phyloP scores from a whole-genome alignment of 2,888 invertebrate genomes.

The Phytoseiulus persimilis region DNA sequence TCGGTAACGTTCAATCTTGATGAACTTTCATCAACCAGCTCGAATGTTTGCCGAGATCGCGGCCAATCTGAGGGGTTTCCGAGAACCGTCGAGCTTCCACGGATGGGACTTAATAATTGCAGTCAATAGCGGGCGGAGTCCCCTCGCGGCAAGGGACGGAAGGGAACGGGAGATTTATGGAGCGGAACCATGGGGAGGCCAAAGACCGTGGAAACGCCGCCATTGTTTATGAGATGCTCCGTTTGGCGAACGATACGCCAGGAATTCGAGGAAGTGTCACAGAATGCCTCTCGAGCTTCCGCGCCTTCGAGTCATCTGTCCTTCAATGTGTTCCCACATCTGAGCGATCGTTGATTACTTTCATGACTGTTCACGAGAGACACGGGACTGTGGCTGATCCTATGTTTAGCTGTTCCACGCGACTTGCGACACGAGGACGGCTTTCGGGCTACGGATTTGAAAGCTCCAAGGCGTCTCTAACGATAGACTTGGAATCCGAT shows the following conservation, averaged over 20 bases:
- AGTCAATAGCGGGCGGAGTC: background rate
- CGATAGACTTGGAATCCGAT: background rate
- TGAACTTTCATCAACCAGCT: background rate
- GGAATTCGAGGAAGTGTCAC: background rate
- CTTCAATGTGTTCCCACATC: background rate
- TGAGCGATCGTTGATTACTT: background rate
- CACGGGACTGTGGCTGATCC: background rate
- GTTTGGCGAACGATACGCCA: background rate
- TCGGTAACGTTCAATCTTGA: too few species aligned
- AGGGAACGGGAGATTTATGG: background rate
- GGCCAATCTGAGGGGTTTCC: background rate
- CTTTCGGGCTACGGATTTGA: background rate
- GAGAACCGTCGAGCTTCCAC: background rate
- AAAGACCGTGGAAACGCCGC: background rate
- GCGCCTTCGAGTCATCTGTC: background rate
- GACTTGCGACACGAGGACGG: background rate
- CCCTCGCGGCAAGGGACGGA: background rate
- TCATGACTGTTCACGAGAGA: background rate
- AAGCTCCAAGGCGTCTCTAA: background rate
- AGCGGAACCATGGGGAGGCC: background rate
- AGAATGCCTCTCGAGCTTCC: background rate
- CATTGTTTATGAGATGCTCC: background rate
- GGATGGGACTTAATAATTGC: background rate
- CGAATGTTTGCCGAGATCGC: background rate
- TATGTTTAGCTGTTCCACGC: background rate